Conservation (phyloP, 2,888 invertebrate species). For the Agrilus cyanescens region DNA sequence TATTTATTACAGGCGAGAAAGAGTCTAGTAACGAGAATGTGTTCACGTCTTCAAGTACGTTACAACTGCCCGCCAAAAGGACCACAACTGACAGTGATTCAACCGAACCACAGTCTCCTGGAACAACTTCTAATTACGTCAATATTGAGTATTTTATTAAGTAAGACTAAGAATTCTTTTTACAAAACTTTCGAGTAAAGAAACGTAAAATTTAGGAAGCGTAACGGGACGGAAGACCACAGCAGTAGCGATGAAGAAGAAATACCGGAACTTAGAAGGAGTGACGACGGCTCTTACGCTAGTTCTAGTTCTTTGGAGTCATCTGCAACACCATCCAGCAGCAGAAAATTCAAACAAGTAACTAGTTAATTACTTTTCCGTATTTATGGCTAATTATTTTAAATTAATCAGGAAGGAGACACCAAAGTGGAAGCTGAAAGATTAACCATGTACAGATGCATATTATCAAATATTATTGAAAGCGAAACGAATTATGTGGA, state of each 20-base stretch:
- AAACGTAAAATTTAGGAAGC: constrained; percentile 4
- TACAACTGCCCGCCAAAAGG: constrained; percentile 42
- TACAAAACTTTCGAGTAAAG: background rate
- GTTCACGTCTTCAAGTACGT: constrained; percentile 46
- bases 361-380: constrained; percentile 2
- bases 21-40: constrained; percentile 57
- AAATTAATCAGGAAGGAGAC: constrained; percentile 24
- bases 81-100: constrained; percentile 23
- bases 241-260: constrained; percentile 38
- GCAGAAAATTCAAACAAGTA: constrained; percentile 29
- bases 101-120: constrained; percentile 64
- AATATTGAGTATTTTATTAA: constrained; percentile 87
- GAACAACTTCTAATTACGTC: constrained; percentile 75
- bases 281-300: constrained; percentile 35
- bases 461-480: constrained; percentile 80
- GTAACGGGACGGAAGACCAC: constrained; percentile 19
- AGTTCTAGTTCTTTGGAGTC: constrained; percentile 40
- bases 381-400: constrained; percentile 2
- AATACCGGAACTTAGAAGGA: constrained; percentile 31
- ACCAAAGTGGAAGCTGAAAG: constrained; percentile 59
- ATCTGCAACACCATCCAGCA: constrained; percentile 38
- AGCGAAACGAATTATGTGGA: constrained; percentile 86
- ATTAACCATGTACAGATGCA: constrained; percentile 76
- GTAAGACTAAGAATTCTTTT: constrained; percentile 38
- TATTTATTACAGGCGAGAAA: constrained; percentile 19